Evolutionary conservation across 64 coral and sea anemone genomes (phyloP).

Genomic region (Porites australiensis): DNA sequence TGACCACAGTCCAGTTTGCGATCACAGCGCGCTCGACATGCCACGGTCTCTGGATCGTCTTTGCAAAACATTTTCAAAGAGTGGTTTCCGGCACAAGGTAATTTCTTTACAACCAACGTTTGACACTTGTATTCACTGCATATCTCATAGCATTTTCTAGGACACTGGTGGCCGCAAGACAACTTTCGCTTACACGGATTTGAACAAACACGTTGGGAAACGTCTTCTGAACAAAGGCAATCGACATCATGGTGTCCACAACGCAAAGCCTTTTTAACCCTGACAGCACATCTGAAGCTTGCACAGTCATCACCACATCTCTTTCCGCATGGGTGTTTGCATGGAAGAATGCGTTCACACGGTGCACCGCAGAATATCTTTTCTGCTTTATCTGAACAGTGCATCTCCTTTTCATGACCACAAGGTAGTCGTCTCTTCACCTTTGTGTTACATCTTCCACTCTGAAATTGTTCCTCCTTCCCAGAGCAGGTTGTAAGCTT

Average conservation of each 20-base stretch:
- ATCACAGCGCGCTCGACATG: constrained; percentile 32
- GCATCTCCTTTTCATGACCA: constrained; percentile 51
- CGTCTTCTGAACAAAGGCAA: neutral
- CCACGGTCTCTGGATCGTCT: neutral
- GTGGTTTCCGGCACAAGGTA: constrained; percentile 38
- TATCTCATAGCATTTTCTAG: constrained; percentile 7
- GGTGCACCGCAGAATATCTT: constrained; percentile 19
- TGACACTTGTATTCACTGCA: neutral
- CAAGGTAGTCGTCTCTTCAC: constrained; percentile 47
- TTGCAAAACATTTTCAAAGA: neutral
- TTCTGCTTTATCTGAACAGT: neutral
- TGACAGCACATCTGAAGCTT: neutral
- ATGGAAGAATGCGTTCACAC: constrained; percentile 46
- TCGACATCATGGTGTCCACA: constrained; percentile 33
- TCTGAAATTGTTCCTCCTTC: neutral
- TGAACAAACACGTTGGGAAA: neutral
- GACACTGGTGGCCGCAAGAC: constrained; percentile 13
- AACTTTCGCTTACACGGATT: neutral
- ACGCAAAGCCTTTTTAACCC: neutral
- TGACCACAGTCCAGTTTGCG: constrained; percentile 31
- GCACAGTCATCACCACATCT: constrained; percentile 57
- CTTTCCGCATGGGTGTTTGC: constrained; percentile 45
- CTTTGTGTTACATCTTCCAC: constrained; percentile 1
- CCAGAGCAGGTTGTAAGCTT: constrained; percentile 2
- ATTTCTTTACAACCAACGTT: neutral